A percentile compares a stretch with the other conserved stretches of the same genome.
Conservation (phyloP, 2,797 vertebrate genomes). For the Tapera naevia region DNA sequence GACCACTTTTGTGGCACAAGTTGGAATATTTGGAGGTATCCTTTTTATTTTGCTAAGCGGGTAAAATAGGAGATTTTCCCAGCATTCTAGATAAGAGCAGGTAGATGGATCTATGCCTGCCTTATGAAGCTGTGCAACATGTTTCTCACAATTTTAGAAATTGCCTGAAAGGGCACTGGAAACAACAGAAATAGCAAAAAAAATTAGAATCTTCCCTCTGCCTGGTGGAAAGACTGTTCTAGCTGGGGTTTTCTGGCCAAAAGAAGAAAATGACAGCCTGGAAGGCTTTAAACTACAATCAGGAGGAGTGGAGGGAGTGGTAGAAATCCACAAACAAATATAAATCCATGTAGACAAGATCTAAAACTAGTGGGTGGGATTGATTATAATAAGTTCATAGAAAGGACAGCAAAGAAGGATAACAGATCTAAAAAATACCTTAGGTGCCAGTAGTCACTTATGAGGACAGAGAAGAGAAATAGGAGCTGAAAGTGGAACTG, state of each 20-base stretch:
- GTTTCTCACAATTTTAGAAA: neutral
- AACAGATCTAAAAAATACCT: neutral
- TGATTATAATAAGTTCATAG: neutral
- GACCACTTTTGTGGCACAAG: neutral
- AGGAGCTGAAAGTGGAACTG: neutral
- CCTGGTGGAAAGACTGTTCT: neutral
- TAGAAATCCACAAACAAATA: neutral
- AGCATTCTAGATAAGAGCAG: neutral
- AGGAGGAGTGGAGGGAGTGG: neutral
- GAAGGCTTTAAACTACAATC: neutral
- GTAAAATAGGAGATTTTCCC: neutral
- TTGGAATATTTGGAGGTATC: neutral
- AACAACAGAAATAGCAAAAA: neutral
- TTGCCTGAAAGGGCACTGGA: neutral
- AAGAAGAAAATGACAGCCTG: neutral
- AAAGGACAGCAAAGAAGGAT: neutral
- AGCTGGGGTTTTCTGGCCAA: neutral
- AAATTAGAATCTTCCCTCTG: neutral
- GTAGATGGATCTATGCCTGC: neutral
- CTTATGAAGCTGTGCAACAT: neutral
- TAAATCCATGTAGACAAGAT: neutral
- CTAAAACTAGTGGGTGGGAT: neutral
- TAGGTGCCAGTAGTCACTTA: neutral
- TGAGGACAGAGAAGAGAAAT: neutral
- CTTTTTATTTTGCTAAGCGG: neutral